phyloP scores from a whole-genome alignment of 1,140 invertebrate genomes.

The Zaprionus inermis region DNA sequence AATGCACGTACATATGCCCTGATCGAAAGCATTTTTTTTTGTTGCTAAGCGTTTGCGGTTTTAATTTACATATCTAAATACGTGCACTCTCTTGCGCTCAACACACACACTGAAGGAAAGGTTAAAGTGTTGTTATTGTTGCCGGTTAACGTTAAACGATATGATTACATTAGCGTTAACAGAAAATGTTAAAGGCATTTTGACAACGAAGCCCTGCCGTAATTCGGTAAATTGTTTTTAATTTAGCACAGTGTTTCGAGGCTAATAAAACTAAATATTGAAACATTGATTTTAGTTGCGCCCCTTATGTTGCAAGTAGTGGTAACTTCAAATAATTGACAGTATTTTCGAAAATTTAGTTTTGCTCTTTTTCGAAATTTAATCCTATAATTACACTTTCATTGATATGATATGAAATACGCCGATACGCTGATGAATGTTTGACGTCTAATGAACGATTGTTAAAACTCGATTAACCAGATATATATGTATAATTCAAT shows the following conservation, averaged over 20 bases:
- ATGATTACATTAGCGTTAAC: slow-evolving; percentile 48
- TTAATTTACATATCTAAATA: slow-evolving; percentile 31
- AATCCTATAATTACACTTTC: background rate
- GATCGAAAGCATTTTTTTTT: slow-evolving; percentile 30
- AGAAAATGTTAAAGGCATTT: slow-evolving; percentile 23
- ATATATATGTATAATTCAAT: background rate
- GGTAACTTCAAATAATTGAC: too few species aligned
- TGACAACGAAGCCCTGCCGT: background rate
- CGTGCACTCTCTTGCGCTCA: slow-evolving; percentile 12
- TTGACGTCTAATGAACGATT: background rate
- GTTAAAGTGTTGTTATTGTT: slow-evolving; percentile 35
- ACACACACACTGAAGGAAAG: background rate
- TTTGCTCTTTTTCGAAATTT: too few species aligned
- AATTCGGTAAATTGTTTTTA: background rate
- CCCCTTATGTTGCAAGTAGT: background rate
- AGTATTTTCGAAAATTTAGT: background rate
- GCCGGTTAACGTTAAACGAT: slow-evolving; percentile 50
- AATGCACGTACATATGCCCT: slow-evolving; percentile 4
- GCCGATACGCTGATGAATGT: too few species aligned
- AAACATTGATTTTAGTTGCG: background rate
- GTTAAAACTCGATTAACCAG: background rate
- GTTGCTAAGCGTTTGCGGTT: slow-evolving; percentile 57
- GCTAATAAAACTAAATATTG: background rate
- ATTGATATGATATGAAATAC: too few species aligned
- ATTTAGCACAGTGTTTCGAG: background rate